These are phyloP conservation scores for Oreonectes daqikongensis DNA, from an alignment of 2,797 vertebrate genomes.

Conservation along the genomic window DNA sequence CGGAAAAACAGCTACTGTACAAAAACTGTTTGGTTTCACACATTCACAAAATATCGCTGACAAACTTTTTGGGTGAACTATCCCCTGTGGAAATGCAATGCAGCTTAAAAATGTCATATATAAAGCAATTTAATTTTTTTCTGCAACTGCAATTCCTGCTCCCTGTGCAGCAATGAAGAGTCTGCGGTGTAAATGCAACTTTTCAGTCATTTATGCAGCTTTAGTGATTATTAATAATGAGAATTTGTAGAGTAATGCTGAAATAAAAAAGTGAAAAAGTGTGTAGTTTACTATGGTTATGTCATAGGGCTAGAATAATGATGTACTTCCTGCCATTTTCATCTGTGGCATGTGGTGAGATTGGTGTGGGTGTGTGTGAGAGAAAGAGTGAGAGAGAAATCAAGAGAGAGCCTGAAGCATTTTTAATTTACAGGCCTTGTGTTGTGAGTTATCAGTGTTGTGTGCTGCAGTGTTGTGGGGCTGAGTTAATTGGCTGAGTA, in stretches of 20 bases:
- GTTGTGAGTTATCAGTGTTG: constrained; percentile 70
- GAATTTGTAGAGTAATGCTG: neutral
- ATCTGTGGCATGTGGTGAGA: constrained; percentile 40
- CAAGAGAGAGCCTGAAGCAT: constrained; percentile 63
- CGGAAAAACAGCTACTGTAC: no score
- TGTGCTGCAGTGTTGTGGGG: constrained; percentile 66
- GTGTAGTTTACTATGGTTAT: constrained; percentile 10
- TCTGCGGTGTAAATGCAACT: neutral
- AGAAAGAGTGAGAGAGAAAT: constrained; percentile 31
- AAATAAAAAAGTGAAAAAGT: constrained; percentile 1
- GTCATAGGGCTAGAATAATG: constrained; percentile 36
- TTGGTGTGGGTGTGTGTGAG: constrained; percentile 21
- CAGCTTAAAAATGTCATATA: no score
- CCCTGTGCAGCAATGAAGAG: neutral
- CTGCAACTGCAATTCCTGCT: neutral
- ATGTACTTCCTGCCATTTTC: constrained; percentile 38
- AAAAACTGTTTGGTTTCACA: no score
- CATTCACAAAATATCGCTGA: no score
- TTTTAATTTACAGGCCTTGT: constrained; percentile 80
- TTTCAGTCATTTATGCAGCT: neutral
- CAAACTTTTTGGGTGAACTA: no score
- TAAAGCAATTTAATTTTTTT: neutral
- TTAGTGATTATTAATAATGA: neutral
- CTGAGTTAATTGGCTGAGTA: constrained; percentile 78
- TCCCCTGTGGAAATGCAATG: no score